These are phyloP conservation scores for Hypocryptadius cinnamomeus DNA, from an alignment of 2,113 vertebrate species.

Conservation along the genomic window DNA sequence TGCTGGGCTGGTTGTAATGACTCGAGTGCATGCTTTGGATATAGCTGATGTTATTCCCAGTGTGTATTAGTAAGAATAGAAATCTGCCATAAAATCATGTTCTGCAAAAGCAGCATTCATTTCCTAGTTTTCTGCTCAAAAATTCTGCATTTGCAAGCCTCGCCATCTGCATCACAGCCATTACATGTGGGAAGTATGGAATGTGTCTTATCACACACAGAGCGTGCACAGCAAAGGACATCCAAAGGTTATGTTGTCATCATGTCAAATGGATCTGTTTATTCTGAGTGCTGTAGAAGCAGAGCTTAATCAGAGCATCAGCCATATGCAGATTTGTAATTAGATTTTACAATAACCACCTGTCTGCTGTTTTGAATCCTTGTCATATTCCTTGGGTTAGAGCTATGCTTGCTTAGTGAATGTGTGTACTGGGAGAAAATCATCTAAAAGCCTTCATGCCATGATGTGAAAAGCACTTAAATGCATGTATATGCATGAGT, in stretches of 20 bases:
- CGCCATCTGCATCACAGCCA: not conserved
- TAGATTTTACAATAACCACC: constrained; percentile 57
- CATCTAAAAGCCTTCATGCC: not conserved
- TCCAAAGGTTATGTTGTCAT: constrained; percentile 61
- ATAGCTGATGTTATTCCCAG: not conserved
- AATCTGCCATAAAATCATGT: not conserved
- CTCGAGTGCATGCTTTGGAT: not conserved
- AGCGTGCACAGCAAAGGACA: constrained; percentile 34
- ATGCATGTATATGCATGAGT: not conserved
- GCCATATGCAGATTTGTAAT: constrained; percentile 57
- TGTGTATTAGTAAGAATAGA: not conserved
- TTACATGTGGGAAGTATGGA: constrained; percentile 22
- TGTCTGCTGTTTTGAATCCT: constrained; percentile 4
- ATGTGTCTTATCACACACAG: constrained; percentile 30
- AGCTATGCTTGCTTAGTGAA: not conserved
- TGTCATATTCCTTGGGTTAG: not conserved
- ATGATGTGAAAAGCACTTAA: not conserved
- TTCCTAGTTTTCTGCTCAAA: not conserved
- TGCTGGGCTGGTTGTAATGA: not conserved
- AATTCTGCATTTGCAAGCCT: not conserved
- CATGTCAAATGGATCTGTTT: constrained; percentile 52
- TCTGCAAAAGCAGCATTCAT: not conserved
- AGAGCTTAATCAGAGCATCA: constrained; percentile 47
- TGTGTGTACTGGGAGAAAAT: not conserved
- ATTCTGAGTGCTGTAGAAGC: constrained; percentile 35